Percentiles rank a stretch among this genome's conserved stretches.
Evolutionary conservation across 1,140 invertebrate species (phyloP).

Genomic region (Pinna nobilis): DNA sequence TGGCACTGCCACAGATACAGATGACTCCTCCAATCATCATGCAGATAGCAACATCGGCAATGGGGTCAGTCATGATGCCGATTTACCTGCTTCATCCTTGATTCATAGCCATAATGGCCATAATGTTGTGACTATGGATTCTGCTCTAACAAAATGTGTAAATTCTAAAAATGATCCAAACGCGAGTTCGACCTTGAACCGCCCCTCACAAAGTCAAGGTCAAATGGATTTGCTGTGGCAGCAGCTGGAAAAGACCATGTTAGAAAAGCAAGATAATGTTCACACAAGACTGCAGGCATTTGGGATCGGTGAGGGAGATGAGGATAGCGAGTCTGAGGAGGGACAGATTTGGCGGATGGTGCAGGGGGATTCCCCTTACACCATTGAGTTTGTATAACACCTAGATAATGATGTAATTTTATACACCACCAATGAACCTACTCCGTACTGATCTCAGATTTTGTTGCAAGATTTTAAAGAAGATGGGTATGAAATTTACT

Average conservation of each 20-base stretch:
- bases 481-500: too few relatives aligned
- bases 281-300: slow-evolving; percentile 51
- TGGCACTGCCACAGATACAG: slow-evolving; percentile 42
- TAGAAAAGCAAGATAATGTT: slow-evolving; percentile 38
- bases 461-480: too few relatives aligned
- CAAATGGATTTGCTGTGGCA: slow-evolving; percentile 50
- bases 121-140: slow-evolving; percentile 18
- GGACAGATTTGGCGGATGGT: slow-evolving; percentile 63
- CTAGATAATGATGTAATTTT: too few relatives aligned
- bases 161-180: too few relatives aligned
- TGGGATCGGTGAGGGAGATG: slow-evolving; percentile 58
- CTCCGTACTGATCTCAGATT: too few relatives aligned
- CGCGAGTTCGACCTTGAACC: slow-evolving; percentile 6
- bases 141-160: background rate
- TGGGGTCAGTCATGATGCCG: background rate
- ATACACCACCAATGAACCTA: too few relatives aligned
- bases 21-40: slow-evolving; percentile 50
- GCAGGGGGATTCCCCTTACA: slow-evolving; percentile 60
- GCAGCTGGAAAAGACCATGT: slow-evolving; percentile 53
- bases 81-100: background rate
- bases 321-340: slow-evolving; percentile 58
- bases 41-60: too few relatives aligned
- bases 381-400: slow-evolving; percentile 50
- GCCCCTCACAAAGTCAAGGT: background rate
- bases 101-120: background rate